Percentiles rank a stretch among this genome's conserved stretches.
phyloP scores from a whole-genome alignment of 2,888 invertebrate species.

The Acronicta aceris region DNA sequence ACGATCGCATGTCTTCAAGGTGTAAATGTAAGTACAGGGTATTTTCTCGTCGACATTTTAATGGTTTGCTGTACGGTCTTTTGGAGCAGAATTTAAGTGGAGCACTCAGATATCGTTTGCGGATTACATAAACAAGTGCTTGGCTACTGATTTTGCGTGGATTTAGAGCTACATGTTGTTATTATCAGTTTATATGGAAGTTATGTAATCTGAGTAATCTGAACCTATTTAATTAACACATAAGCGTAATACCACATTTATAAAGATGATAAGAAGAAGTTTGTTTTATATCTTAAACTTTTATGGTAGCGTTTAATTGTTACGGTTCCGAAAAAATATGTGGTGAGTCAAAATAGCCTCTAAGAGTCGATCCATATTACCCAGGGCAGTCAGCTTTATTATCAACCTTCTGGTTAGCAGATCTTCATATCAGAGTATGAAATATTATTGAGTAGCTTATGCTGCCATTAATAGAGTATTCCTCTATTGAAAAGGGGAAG shows the following conservation, averaged over 20 bases:
- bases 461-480: too few species aligned
- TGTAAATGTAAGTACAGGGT: slow-evolving; percentile 63
- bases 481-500: too few species aligned
- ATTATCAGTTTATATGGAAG: background rate
- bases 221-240: background rate
- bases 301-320: background rate
- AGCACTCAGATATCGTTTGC: slow-evolving; percentile 30
- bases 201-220: background rate
- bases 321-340: too few species aligned
- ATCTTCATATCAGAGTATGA: too few species aligned
- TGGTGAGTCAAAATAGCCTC: too few species aligned
- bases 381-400: too few species aligned
- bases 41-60: slow-evolving; percentile 40
- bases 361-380: too few species aligned
- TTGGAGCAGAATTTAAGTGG: slow-evolving; percentile 54
- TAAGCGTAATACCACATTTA: background rate
- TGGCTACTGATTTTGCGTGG: slow-evolving; percentile 16
- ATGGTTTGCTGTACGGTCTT: slow-evolving; percentile 55
- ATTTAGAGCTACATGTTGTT: slow-evolving; percentile 5
- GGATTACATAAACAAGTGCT: slow-evolving; percentile 31
- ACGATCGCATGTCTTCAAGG: slow-evolving; percentile 61
- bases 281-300: background rate
- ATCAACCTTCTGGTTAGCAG: too few species aligned
- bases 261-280: background rate
- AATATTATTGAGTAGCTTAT: too few species aligned